Evolutionary conservation across 2,113 vertebrate species (phyloP).

Genomic region (Arvicanthis niloticus): DNA sequence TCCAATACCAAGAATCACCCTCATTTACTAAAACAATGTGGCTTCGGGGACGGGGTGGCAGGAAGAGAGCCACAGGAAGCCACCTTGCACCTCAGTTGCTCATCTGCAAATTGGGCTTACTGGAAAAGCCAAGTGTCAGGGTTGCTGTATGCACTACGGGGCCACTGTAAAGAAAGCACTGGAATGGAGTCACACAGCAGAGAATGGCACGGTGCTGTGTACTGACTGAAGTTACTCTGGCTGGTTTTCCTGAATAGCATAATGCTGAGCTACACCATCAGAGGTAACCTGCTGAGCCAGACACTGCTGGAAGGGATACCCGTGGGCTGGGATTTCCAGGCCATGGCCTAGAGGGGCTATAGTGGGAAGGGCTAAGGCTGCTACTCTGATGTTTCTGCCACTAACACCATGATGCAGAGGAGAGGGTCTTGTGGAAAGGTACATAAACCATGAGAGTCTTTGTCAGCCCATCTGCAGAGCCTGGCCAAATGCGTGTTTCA

Average conservation of each 20-base stretch:
- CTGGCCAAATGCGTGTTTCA: constrained; percentile 77
- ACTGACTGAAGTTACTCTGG: background rate
- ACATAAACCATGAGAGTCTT: constrained; percentile 15
- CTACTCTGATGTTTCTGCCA: background rate
- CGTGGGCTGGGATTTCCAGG: background rate
- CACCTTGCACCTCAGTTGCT: background rate
- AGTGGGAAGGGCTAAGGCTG: background rate
- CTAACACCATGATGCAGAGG: background rate
- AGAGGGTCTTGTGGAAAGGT: constrained; percentile 70
- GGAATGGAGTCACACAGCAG: background rate
- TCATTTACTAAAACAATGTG: background rate
- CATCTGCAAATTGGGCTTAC: background rate
- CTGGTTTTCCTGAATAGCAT: background rate
- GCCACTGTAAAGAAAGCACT: background rate
- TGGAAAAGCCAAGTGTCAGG: background rate
- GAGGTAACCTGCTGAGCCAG: background rate
- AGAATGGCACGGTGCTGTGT: background rate
- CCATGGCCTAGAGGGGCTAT: background rate
- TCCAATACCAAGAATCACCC: background rate
- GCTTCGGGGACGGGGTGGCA: background rate
- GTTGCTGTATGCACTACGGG: background rate
- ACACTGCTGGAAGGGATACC: accelerated
- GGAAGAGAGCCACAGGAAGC: background rate
- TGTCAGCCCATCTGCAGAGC: constrained; percentile 50
- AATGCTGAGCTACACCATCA: background rate